Evolutionary conservation across 2,113 vertebrate species (phyloP), one percentile per base, ranked within the genome.

Genomic region (Sturnira hondurensis): DNA sequence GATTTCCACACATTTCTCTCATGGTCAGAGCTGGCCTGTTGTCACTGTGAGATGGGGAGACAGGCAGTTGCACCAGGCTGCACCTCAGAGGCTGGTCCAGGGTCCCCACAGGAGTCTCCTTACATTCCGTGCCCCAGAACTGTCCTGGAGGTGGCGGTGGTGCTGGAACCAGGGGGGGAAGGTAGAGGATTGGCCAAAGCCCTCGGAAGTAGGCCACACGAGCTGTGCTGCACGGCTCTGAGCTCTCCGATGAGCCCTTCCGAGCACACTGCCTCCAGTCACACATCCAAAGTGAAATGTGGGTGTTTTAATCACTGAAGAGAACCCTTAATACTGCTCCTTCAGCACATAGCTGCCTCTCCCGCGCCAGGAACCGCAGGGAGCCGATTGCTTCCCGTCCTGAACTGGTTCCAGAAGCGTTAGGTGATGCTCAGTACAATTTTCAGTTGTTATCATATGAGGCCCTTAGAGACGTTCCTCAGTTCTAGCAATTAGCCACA

Each of bases 401-500:
- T 96, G 96, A 97, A 92, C 95, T 47, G 92, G 81, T 82, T 97
- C 95, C 96, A 95, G 95, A 93, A 97, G 96, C 15, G 4, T 87
- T 95, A 93, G 97, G 96, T 96, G 97, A 97, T 95, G 96, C 94
- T 93, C 95, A 96, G 96, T 95, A 97, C 97, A 97, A 97, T 98
- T 98, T 98, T 97, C 97, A 89, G 97, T 97, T 97, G 96, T 97
- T 97, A 97, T 97, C 97, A 71, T 94, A 78, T 9, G 73, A 97
- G 95, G 97, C 95, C 97, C 97, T 97, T 73, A 52, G 97, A 97
- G 97, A 98, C 63, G 2, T 93, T 95, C 95, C 97, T 97, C 97
- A 81, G 47, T 97, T 97, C 97, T 96, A 97, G 97, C 97, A 97
- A 98, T 97, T 97, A 98, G 97, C 97, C 95, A 95, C 97, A 95